Evolutionary conservation across 2,113 vertebrate genomes (phyloP).

Genomic region (Nestor notabilis): DNA sequence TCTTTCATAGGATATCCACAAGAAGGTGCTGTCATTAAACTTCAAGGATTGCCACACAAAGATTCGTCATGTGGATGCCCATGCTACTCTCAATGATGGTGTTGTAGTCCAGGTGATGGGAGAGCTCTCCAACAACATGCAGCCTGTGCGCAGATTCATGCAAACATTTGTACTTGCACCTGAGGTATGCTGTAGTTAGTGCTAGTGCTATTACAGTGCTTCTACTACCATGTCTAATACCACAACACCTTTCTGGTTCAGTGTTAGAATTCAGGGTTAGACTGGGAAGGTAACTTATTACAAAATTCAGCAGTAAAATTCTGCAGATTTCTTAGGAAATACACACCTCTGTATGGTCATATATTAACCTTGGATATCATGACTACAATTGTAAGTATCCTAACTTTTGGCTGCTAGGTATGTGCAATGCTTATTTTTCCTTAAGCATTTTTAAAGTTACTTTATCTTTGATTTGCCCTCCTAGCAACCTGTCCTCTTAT

Average conservation of each 20-base stretch:
- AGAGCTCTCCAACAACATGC: slow-evolving; percentile 96
- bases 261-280: not conserved
- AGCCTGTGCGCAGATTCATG: slow-evolving; percentile 97
- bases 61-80: slow-evolving; percentile 95
- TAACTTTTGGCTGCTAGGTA: not conserved
- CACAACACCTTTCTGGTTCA: not conserved
- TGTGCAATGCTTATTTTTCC: not conserved
- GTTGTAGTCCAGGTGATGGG: slow-evolving; percentile 99
- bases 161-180: slow-evolving; percentile 96
- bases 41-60: slow-evolving; percentile 97
- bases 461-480: not conserved
- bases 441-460: not conserved
- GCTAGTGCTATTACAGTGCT: not conserved
- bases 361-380: fast-evolving
- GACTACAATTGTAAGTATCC: not conserved
- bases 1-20: slow-evolving; percentile 85
- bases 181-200: slow-evolving; percentile 78
- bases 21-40: slow-evolving; percentile 94
- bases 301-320: not conserved
- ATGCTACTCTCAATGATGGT: slow-evolving; percentile 93
- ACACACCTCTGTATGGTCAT: fast-evolving
- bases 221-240: fast-evolving
- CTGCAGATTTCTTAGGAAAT: not conserved
- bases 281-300: not conserved
- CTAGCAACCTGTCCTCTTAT: not conserved